Conservation (phyloP, 2,888 invertebrate species). For the Incurvaria masculella region DNA sequence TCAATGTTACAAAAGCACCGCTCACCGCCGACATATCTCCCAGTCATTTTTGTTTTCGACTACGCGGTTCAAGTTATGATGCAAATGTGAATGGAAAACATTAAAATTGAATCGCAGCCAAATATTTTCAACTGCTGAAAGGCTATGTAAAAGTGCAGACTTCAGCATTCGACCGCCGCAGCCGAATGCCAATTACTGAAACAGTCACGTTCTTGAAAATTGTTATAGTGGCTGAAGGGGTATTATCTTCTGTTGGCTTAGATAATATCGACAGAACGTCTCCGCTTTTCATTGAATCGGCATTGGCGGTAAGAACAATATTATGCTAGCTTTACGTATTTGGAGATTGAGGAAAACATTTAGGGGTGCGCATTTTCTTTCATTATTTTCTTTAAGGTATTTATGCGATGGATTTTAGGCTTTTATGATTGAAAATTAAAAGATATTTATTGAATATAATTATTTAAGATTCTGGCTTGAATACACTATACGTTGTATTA, state of each 20-base stretch:
- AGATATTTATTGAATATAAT: too few relatives aligned
- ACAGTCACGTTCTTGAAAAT: not conserved
- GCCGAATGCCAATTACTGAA: not conserved
- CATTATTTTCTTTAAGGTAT: too few relatives aligned
- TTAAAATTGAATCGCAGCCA: slow-evolving; percentile 50
- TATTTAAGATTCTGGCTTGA: too few relatives aligned
- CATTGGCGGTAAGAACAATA: not conserved
- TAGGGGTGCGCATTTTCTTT: too few relatives aligned
- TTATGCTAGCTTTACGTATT: not conserved
- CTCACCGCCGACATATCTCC: not conserved
- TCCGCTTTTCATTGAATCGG: not conserved
- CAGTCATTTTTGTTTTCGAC: slow-evolving; percentile 43
- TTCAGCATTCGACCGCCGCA: not conserved
- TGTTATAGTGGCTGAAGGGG: not conserved
- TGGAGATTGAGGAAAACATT: not conserved
- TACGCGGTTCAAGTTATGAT: slow-evolving; percentile 46
- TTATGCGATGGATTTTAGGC: too few relatives aligned
- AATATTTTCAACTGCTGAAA: slow-evolving; percentile 42
- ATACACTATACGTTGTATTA: too few relatives aligned
- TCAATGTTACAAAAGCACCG: not conserved
- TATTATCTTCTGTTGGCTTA: not conserved
- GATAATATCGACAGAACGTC: not conserved
- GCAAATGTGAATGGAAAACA: slow-evolving; percentile 41
- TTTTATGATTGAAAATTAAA: too few relatives aligned
- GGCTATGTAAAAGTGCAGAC: slow-evolving; percentile 16